phyloP scores from a whole-genome alignment of 2,113 vertebrate genomes.

The Hippocampus guttulatus region DNA sequence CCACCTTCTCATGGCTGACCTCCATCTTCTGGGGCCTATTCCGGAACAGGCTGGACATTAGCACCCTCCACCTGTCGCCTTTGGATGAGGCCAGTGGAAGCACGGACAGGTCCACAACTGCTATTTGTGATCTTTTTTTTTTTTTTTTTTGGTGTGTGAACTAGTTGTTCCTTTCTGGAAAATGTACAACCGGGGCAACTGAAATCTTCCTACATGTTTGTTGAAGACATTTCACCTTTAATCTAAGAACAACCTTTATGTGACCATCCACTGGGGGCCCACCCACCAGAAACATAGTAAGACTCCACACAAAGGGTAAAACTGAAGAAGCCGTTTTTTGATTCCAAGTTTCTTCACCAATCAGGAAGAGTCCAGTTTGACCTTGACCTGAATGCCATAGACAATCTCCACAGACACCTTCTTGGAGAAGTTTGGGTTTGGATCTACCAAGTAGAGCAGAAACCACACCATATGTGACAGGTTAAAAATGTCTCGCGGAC shows the following conservation, averaged over 20 bases:
- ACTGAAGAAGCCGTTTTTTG: background rate
- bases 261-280: too few relatives aligned
- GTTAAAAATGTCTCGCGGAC: background rate
- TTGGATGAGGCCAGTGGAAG: slow-evolving; percentile 63
- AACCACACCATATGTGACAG: background rate
- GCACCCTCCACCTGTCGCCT: slow-evolving; percentile 58
- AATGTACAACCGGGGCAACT: too few relatives aligned
- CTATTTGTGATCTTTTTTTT: background rate
- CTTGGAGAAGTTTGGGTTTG: background rate
- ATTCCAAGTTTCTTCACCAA: background rate
- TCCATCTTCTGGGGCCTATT: slow-evolving; percentile 70
- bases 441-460: background rate
- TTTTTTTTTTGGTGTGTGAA: too few relatives aligned
- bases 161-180: background rate
- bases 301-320: background rate
- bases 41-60: slow-evolving; percentile 59
- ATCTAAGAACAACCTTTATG: too few relatives aligned
- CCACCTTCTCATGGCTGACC: slow-evolving; percentile 73
- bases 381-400: background rate
- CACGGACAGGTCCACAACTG: slow-evolving; percentile 61
- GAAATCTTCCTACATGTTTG: background rate
- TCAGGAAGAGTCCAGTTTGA: background rate
- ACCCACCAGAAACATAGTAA: background rate
- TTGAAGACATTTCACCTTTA: too few relatives aligned
- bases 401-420: background rate